A percentile compares a stretch with the other conserved stretches of the same genome.
Conservation (phyloP, 2,797 vertebrate genomes). For the Acipenser transmontanus region DNA sequence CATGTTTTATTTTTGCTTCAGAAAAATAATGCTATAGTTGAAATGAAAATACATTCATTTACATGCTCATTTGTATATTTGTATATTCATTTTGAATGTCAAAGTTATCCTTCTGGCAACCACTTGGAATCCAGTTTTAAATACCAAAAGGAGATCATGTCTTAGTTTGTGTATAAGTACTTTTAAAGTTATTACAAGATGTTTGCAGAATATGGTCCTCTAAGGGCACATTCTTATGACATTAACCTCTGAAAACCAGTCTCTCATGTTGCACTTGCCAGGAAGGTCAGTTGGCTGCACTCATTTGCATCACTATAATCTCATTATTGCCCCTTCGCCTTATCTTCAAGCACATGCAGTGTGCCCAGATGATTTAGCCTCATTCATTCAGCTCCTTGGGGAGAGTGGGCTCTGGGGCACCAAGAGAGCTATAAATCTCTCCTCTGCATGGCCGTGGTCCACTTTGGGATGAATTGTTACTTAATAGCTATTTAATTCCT, state of each 20-base stretch:
- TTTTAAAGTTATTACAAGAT: no score
- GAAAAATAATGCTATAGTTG: no score
- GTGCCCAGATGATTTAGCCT: neutral
- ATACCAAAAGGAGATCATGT: no score
- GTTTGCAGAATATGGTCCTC: no score
- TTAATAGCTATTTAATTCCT: neutral
- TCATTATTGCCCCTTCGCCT: neutral
- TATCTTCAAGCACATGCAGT: neutral
- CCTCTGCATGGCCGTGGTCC: neutral
- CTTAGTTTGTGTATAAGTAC: no score
- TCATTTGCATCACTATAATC: conserved; percentile 42
- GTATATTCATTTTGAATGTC: no score
- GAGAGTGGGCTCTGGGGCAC: neutral
- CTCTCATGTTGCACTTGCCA: conserved; percentile 3
- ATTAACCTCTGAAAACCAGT: neutral
- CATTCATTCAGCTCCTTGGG: neutral
- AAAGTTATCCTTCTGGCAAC: no score
- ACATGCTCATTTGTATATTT: no score
- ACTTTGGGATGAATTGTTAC: neutral
- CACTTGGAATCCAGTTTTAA: no score
- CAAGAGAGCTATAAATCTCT: neutral
- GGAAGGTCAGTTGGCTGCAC: conserved; percentile 34
- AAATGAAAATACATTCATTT: no score
- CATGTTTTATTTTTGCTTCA: no score
- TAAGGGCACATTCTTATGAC: neutral